Evolutionary conservation across 2,888 invertebrate genomes (phyloP), one percentile per base, ranked within the genome.

Genomic region (Oligia strigilis): DNA sequence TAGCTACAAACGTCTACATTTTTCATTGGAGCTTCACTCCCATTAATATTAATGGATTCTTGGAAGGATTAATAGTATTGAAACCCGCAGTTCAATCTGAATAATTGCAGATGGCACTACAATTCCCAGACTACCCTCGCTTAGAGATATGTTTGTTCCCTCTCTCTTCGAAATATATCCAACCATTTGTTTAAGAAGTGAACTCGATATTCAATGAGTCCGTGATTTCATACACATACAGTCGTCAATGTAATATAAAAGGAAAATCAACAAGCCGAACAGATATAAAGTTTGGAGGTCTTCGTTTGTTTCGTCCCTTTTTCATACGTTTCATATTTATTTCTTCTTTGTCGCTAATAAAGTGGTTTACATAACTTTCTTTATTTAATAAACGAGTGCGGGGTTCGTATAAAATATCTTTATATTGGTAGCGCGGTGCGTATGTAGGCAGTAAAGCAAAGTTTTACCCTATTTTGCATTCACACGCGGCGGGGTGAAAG

Each of bases 41-140:
- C 89, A 91, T 90, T 89, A 90, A 90, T 91, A 90, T 90, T 92
- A 91, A 92, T 91, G 92, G 92, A 91, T 90, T 88, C 84, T 83
- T 80, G 88, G 91, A 90, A 93, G 93, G 95, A 96, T 96, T 96
- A 95, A 95, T 95, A 94, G 93, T 93, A 94, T 93, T 94, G 93
- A 93, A 93, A 93, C 93, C 93, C 91, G 90, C 93, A 93, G 93
- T 93, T 94, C 93, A 94, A 94, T 95, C 93, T 91, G 92, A 92
- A 94, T 95, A 94, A 96, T 95, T 94, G 93, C 93, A 92, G 93
- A 94, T 92, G 80, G 87, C 85, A 86, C 84, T 87, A 83, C 77
- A 71, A 70, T 83, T 78, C 80, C 79, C 60, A 72, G 78, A 65
- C 83, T 76, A 80, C 76, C 75, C 65, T 69, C 75, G 77, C 70